Base-by-base conservation (phyloP, 1,140 invertebrate species). In the Bursaphelenchus mucronatus region DNA sequence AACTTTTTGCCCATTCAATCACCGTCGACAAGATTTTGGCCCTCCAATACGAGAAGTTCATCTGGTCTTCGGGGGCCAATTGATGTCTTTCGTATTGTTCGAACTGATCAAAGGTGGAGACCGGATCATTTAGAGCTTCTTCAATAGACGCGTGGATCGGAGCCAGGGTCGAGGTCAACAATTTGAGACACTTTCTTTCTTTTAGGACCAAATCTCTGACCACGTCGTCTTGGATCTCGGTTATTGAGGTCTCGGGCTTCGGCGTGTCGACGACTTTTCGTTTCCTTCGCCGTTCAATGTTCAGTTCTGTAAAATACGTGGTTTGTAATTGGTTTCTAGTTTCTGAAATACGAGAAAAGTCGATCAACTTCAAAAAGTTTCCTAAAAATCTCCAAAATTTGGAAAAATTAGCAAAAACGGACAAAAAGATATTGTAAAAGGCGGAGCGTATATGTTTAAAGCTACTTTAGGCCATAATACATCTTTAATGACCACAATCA, bases 1-100 rank as follows among this genome's bases (percentile, higher is more conserved):
- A 79, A 30, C 64, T 68, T 57, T 79, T 79, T 8, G 71, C 69
- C 76, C 76, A 79, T 66, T 79, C 76, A 3, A 78, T 78, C 2
- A 76, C 21, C 13, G 67, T 70, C 11, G 78, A 79, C 4, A 79
- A 54, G 47, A 77, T 80, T 59, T 79, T 79, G 3, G 77, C 68
- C 13, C 77, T 56, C 77, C 77, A 79, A 61, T 78, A 82, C 41
- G 67, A 69, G 64, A 79, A 79, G 50, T 79, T 79, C 55, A 74
- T 72, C 45, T 79, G 76, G 49, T 74, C 68, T 17, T 58, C 61
- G 11, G 61, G 41, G 30, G 54, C 63, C 78, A 79, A 69, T 46
- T 67, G 72, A 44, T 54, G 66, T 47, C 49, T 51, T 44, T 69
- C 67, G 57, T 75, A 79, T 49, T 78, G 46, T 50, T 61, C 41